Conservation (phyloP, 1,140 invertebrate genomes). For the Drosophila asahinai region DNA sequence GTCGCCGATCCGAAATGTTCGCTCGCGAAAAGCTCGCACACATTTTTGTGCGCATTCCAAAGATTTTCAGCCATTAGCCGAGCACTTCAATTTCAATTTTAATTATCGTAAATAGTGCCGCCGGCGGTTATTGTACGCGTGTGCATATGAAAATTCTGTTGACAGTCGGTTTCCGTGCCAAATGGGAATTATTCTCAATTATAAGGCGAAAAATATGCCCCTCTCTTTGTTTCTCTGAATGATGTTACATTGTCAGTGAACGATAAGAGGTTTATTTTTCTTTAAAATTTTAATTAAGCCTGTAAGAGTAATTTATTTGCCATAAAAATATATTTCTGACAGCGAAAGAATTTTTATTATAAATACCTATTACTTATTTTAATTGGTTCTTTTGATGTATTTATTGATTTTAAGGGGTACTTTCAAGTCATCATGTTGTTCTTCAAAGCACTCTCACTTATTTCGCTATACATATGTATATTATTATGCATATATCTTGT, state of each 20-base stretch:
- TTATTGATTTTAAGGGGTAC: constrained; percentile 7
- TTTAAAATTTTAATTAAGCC: background rate
- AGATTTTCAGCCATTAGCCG: constrained; percentile 29
- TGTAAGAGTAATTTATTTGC: background rate
- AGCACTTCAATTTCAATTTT: constrained; percentile 40
- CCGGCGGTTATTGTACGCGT: constrained; percentile 18
- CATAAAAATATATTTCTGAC: background rate
- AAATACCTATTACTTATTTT: background rate
- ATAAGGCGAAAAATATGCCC: constrained; percentile 27
- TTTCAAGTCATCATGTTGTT: background rate
- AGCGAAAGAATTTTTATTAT: background rate
- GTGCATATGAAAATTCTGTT: constrained; percentile 55
- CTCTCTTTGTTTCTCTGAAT: background rate
- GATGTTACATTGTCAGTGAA: background rate
- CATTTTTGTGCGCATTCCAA: constrained; percentile 12
- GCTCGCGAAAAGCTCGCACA: background rate
- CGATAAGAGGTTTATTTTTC: background rate
- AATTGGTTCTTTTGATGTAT: too few relatives aligned
- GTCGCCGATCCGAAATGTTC: background rate
- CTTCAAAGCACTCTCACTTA: constrained; percentile 1
- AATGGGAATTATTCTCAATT: constrained; percentile 57
- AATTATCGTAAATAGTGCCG: constrained; percentile 45
- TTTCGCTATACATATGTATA: background rate
- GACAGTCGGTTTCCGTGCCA: constrained; percentile 62
- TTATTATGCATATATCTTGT: constrained; percentile 50